A percentile compares a stretch with the other conserved stretches of the same genome.
Conservation (phyloP, 2,888 invertebrate genomes). For the Heteropelma amictum region DNA sequence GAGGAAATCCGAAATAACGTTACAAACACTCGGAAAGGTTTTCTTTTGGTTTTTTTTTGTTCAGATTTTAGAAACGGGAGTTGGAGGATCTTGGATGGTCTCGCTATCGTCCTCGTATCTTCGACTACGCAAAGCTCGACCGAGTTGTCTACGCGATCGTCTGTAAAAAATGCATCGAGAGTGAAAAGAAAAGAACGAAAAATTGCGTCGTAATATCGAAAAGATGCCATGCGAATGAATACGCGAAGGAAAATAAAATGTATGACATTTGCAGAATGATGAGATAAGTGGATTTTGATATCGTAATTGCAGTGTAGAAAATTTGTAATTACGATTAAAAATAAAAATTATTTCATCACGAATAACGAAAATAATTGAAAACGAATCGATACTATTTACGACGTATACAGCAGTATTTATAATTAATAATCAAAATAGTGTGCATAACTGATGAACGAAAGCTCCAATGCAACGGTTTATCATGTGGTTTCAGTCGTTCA, state of each 20-base stretch:
- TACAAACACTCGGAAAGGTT: slow-evolving; percentile 55
- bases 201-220: not conserved
- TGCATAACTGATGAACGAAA: too few species aligned
- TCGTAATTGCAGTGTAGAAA: not conserved
- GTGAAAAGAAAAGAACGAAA: slow-evolving; percentile 8
- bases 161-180: slow-evolving; percentile 65
- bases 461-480: too few species aligned
- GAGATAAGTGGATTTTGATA: not conserved
- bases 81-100: slow-evolving; percentile 57
- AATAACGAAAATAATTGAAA: too few species aligned
- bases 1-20: slow-evolving; percentile 20
- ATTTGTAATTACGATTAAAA: not conserved
- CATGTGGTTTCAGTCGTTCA: not conserved
- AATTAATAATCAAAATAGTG: too few species aligned
- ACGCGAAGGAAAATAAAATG: not conserved
- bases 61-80: slow-evolving; percentile 62
- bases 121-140: slow-evolving; percentile 73
- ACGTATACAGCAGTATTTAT: too few species aligned
- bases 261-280: not conserved
- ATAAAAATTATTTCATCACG: too few species aligned
- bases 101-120: slow-evolving; percentile 63
- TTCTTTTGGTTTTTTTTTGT: slow-evolving; percentile 55
- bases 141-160: slow-evolving; percentile 63
- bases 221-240: not conserved
- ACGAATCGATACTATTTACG: too few species aligned